A percentile compares a stretch with the other conserved stretches of the same genome.
Conservation (phyloP, 2,113 vertebrate genomes). For the Apteryx owenii region DNA sequence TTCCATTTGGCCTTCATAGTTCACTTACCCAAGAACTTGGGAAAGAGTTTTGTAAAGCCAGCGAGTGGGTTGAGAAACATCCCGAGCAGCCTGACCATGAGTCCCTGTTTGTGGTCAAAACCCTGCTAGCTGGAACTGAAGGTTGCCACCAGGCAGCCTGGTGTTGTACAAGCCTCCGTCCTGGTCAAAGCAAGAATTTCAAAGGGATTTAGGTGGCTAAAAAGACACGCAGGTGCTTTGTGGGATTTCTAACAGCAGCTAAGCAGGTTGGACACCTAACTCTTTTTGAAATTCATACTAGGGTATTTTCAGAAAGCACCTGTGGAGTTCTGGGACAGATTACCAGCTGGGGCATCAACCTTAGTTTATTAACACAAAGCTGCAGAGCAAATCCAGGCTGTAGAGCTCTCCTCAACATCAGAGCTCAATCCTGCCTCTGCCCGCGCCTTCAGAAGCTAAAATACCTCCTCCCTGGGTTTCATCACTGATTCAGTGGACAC, state of each 20-base stretch:
- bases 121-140: not conserved
- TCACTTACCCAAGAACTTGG: not conserved
- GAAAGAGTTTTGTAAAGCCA: not conserved
- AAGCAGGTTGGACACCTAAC: not conserved
- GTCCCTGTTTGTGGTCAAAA: not conserved
- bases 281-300: not conserved
- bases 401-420: not conserved
- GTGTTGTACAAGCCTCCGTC: not conserved
- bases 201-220: not conserved
- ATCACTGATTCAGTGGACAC: not conserved
- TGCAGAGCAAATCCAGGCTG: not conserved
- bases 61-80: not conserved
- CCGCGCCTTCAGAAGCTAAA: slow-evolving; percentile 15
- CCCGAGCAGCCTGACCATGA: not conserved
- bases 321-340: not conserved
- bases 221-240: rapidly evolving
- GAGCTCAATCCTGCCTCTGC: not conserved
- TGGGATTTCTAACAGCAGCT: not conserved
- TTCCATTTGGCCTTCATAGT: not conserved
- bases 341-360: not conserved
- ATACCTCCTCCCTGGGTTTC: not conserved
- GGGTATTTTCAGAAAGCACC: not conserved
- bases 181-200: not conserved
- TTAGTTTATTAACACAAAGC: not conserved
- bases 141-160: not conserved